Base-by-base conservation (phyloP, 2,888 invertebrate genomes). In the Junonia oenone region DNA sequence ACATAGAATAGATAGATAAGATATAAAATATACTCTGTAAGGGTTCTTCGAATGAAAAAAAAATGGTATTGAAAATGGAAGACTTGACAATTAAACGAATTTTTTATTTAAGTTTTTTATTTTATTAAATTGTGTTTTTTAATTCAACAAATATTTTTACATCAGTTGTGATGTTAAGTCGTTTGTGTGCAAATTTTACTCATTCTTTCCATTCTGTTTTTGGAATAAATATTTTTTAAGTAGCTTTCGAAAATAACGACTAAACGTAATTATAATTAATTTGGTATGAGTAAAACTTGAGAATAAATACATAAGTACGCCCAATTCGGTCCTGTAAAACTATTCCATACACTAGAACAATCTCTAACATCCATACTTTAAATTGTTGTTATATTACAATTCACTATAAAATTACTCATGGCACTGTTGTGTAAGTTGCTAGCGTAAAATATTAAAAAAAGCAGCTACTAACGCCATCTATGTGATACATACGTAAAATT, bases 101-200 rank as follows among this genome's bases (percentile, higher is more conserved):
- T 65, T 76, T 78, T 81, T 81, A 72, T 73, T 71, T 64, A 79
- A 69, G 80, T 78, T 62, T 79, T 84, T 84, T 74, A 79, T 77
- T 79, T 58, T 38, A 57, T 55, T 75, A 76, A 76, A 76, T 78
- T 82, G 64, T 65, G 63, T 76, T 78, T 79, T 80, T 76, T 72
- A 76, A 73, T 74, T 83, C 77, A 81, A 81, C 78, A 83, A 78
- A 75, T 72, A 67, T 69, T 73, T 38, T 68, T 58, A 55, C 56
- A 48, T 51, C 53, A 45, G 35, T 49, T 45, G 51, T 55, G 58
- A 55, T 55, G 55, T 51, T 38, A 43, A 43, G 26, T 48, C 48
- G 8, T 26, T 33, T 47, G 31, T 46, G 17, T 19, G 52, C 50
- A 43, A 43, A 14, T 35, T 22, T 49, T 48, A 56, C 47, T 47